Conservation (phyloP, 2,113 vertebrate species). For the Aix galericulata region DNA sequence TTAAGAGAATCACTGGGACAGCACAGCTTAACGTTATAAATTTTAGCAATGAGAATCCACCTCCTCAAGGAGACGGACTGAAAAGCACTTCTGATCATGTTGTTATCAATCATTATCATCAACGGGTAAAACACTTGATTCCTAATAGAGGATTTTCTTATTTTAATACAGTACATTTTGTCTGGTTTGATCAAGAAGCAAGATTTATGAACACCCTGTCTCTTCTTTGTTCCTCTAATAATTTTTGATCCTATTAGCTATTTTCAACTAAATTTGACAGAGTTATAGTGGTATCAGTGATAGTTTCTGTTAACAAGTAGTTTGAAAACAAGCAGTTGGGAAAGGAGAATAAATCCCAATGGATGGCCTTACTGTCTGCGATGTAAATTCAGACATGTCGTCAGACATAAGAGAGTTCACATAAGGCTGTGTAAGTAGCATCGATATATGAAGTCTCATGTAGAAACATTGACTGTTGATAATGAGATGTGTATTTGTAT, state of each 20-base stretch:
- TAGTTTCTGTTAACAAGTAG: neutral
- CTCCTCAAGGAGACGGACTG: neutral
- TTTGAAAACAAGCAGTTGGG: neutral
- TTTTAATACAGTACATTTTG: neutral
- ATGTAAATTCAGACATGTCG: rapidly evolving
- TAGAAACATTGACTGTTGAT: neutral
- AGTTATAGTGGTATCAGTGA: neutral
- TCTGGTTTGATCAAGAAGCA: neutral
- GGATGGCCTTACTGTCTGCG: neutral
- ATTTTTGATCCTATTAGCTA: neutral
- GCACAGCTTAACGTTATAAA: neutral
- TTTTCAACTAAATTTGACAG: neutral
- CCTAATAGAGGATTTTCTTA: neutral
- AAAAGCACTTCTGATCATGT: neutral
- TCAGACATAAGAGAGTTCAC: neutral
- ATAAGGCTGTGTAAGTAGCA: neutral
- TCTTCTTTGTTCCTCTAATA: neutral
- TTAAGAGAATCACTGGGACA: neutral
- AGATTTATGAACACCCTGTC: neutral
- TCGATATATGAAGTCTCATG: neutral
- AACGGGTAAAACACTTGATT: neutral
- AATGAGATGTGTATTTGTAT: neutral
- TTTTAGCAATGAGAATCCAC: neutral
- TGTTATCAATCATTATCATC: neutral
- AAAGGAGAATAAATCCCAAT: neutral